Evolutionary conservation across 2,797 vertebrate species (phyloP).

Genomic region (Coregonus sp.): DNA sequence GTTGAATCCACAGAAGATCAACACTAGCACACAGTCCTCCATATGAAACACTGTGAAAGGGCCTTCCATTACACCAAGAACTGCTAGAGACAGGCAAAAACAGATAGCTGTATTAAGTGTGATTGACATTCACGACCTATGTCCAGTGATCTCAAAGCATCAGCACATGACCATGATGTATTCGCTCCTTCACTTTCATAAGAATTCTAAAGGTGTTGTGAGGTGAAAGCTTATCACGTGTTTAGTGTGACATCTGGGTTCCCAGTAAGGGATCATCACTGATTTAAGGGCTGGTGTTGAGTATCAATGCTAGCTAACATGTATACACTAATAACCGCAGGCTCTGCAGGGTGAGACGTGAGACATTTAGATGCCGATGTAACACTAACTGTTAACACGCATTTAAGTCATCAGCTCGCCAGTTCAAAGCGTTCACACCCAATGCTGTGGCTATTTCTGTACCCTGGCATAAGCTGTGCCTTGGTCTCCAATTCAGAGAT

Average conservation of each 20-base stretch:
- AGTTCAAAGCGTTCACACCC: too few relatives aligned
- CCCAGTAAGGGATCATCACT: not conserved
- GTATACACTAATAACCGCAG: not conserved
- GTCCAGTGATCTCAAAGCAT: not conserved
- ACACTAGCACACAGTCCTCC: not conserved
- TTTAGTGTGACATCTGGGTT: not conserved
- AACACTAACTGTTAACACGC: slow-evolving; percentile 1
- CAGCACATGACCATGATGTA: not conserved
- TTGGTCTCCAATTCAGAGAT: not conserved
- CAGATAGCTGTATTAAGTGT: too few relatives aligned
- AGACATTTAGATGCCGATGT: not conserved
- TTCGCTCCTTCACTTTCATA: not conserved
- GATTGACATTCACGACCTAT: too few relatives aligned
- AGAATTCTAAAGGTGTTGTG: not conserved
- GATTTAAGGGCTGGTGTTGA: not conserved
- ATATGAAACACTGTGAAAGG: not conserved
- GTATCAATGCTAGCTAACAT: slow-evolving; percentile 6
- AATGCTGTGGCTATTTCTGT: slow-evolving; percentile 4
- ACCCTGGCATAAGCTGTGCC: not conserved
- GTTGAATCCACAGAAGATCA: not conserved
- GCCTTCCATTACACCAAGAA: not conserved
- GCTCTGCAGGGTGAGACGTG: not conserved
- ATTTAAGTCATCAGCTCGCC: not conserved
- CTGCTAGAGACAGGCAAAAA: too few relatives aligned
- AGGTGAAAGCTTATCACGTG: not conserved